Evolutionary conservation across 2,888 invertebrate species (phyloP), one percentile per base, ranked within the genome.

Genomic region (Lasioglossum zephyrum): DNA sequence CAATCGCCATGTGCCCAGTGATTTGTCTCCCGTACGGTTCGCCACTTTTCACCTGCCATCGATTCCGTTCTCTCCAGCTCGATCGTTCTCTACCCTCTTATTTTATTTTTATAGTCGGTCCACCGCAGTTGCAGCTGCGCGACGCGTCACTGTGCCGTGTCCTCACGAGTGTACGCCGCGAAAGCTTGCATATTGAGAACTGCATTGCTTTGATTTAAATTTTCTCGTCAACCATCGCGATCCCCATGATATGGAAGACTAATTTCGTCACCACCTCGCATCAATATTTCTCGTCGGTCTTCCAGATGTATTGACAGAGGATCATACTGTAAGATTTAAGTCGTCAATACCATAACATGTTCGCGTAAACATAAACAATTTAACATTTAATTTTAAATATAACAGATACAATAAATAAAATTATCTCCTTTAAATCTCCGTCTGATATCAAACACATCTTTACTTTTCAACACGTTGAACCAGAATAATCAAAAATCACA

Each of bases 21-120:
- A 90, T 90, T 90, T 89, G 84, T 90, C 82, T 87, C 76, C 73
- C 73, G 77, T 77, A 84, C 73, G 66, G 85, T 83, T 82, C 86
- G 78, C 73, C 88, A 86, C 88, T 91, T 88, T 85, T 90, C 89
- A 88, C 79, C 86, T 85, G 86, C 85, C 85, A 86, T 82, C 88
- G 84, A 89, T 90, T 91, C 88, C 75, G 83, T 72, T 76, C 79
- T 63, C 44, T 74, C 73, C 74, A 70, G 70, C 31, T 74, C 66
- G 70, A 41, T 81, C 78, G 47, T 78, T 77, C 76, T 80, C 72
- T 66, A 83, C 75, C 70, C 72, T 79, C 79, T 79, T 79, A 84
- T 87, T 85, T 85, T 79, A 88, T 80, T 88, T 89, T 89, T 84
- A 88, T 83, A 74, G 78, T 41, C 72, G 77, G 74, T 74, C 63